Evolutionary conservation across 2,888 invertebrate genomes (phyloP).

Genomic region (Balanococcus diminutus): DNA sequence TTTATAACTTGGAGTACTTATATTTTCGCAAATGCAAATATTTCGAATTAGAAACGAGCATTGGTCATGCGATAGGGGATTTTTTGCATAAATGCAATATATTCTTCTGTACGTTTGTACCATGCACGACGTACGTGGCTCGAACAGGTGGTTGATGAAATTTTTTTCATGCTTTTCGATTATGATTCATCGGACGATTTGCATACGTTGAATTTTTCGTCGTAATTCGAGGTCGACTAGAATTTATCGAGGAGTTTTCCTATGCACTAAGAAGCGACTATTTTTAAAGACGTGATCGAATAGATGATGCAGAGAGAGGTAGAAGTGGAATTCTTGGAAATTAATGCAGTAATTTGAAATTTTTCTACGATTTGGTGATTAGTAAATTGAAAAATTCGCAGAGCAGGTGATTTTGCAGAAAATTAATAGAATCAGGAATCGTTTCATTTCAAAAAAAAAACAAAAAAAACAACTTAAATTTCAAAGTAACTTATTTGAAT

Average conservation of each 20-base stretch:
- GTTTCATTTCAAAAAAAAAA: no score
- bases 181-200: background rate
- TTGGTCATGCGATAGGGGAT: background rate
- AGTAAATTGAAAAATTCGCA: no score
- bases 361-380: no score
- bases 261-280: background rate
- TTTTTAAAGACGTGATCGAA: background rate
- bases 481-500: no score
- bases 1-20: background rate
- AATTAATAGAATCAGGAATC: no score
- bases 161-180: background rate
- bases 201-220: background rate
- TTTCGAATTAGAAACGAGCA: background rate
- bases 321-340: background rate
- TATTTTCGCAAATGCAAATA: slow-evolving; percentile 1
- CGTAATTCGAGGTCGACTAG: background rate
- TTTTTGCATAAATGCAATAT: background rate
- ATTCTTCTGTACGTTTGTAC: background rate
- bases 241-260: background rate
- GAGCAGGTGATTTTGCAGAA: no score
- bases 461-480: no score
- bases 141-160: background rate
- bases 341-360: background rate
- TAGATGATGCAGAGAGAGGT: background rate
- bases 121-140: background rate